These are phyloP conservation scores for Yponomeuta plumbellus DNA, from an alignment of 2,888 invertebrate species.

Conservation along the genomic window DNA sequence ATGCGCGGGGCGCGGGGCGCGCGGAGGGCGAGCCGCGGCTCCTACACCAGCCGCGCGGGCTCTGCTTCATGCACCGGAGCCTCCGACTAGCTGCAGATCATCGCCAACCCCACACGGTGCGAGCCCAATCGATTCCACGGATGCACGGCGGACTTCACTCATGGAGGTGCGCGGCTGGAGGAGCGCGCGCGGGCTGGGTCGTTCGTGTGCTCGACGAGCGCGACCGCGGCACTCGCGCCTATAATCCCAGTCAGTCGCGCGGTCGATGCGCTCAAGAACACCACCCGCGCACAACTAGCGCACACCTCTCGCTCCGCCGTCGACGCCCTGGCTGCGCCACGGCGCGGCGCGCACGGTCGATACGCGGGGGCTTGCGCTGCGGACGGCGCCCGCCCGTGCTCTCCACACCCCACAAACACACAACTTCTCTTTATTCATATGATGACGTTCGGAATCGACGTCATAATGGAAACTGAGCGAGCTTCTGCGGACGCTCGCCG, in stretches of 20 bases:
- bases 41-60: not conserved
- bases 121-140: slow-evolving; percentile 37
- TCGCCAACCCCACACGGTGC: slow-evolving; percentile 37
- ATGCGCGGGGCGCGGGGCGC: slow-evolving; percentile 20
- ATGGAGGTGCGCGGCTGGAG: slow-evolving; percentile 56
- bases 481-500: slow-evolving; percentile 17
- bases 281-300: slow-evolving; percentile 59
- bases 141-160: slow-evolving; percentile 37
- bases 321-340: slow-evolving; percentile 36
- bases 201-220: slow-evolving; percentile 37
- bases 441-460: slow-evolving; percentile 53
- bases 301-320: slow-evolving; percentile 40
- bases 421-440: slow-evolving; percentile 49
- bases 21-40: slow-evolving; percentile 21
- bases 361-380: slow-evolving; percentile 47
- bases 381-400: slow-evolving; percentile 32
- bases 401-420: slow-evolving; percentile 32
- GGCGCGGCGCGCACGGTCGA: slow-evolving; percentile 40
- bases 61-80: slow-evolving; percentile 23
- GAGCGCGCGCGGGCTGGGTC: slow-evolving; percentile 38
- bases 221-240: slow-evolving; percentile 69
- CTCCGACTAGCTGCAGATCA: slow-evolving; percentile 44
- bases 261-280: slow-evolving; percentile 55
- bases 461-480: slow-evolving; percentile 42
- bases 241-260: slow-evolving; percentile 39